Base-by-base conservation (phyloP, 2,888 invertebrate genomes). In the Halictus ligatus region DNA sequence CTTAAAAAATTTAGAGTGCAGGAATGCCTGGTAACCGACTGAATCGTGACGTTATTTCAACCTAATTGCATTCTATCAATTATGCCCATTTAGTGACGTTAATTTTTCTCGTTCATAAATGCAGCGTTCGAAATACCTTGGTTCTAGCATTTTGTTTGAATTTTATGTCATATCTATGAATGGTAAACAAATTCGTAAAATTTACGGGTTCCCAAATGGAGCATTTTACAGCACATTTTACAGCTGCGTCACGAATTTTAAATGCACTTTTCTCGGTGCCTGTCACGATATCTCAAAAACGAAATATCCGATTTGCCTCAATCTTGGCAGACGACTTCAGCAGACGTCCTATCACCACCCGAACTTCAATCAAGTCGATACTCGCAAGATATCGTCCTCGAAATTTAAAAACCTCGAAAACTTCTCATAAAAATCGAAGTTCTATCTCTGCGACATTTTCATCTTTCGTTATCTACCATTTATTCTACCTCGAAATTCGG, bases 221-320 rank as follows among this genome's bases (percentile, higher is more conserved):
- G 8, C 8, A 35, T 64, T 8, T 29, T 18, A 29, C 29, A 29
- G 15, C 29, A 64, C 0, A 29, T 29, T 29, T 64, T 64, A 7
- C 29, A 7, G 29, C 13, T 29, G 29, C 29, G 18, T 29, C 29
- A 5, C 7, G 29, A 64, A 15, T 64, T 64, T 15, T 15, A 29
- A 29, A 64, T 29, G 64, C 64, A 29, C 7, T 64, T 64, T 29
- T 35, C 64, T 1, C 7, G 6, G 64, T 18, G 64, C 6, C 64
- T 35, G 64, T 0, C 64, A 29, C 29, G 64, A 29, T 64, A 64
- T 64, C 29, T 29, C 29, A 29, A 29, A 29, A 64, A 64, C 29
- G 29, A 64, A 64, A 64, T 64, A 64, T 64, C 64, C 64, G 64
- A 64, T 29, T 64, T 64, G 18, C 64, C 29, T 64, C 64, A 8